Evolutionary conservation across 2,113 vertebrate genomes (phyloP).

Genomic region (Aegithalos caudatus): DNA sequence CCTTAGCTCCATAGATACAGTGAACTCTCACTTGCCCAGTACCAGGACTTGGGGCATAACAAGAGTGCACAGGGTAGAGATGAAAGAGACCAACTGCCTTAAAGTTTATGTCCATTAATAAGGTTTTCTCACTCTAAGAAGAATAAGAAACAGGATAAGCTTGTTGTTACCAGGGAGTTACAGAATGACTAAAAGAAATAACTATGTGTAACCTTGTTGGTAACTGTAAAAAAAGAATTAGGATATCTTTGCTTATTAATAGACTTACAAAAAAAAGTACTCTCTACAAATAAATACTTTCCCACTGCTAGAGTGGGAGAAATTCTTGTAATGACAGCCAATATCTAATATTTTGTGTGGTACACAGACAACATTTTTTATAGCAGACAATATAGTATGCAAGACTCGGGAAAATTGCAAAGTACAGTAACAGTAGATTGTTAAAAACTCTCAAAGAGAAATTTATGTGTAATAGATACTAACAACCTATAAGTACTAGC

Average conservation of each 20-base stretch:
- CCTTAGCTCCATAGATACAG: background rate
- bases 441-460: background rate
- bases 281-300: background rate
- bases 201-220: background rate
- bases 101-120: background rate
- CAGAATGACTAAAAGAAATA: background rate
- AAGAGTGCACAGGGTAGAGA: background rate
- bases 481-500: background rate
- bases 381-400: background rate
- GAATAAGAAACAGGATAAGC: background rate
- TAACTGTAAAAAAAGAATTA: background rate
- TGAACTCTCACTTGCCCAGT: background rate
- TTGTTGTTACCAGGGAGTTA: background rate
- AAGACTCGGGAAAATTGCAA: background rate
- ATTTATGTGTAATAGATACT: background rate
- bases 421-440: background rate
- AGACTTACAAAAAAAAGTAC: background rate
- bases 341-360: background rate
- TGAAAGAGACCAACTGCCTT: background rate
- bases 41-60: background rate
- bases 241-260: background rate
- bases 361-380: background rate
- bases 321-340: background rate
- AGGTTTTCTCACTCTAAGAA: background rate
- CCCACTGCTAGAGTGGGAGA: background rate